phyloP scores from a whole-genome alignment of 2,888 invertebrate genomes.

The Tolmerus cingulatus region DNA sequence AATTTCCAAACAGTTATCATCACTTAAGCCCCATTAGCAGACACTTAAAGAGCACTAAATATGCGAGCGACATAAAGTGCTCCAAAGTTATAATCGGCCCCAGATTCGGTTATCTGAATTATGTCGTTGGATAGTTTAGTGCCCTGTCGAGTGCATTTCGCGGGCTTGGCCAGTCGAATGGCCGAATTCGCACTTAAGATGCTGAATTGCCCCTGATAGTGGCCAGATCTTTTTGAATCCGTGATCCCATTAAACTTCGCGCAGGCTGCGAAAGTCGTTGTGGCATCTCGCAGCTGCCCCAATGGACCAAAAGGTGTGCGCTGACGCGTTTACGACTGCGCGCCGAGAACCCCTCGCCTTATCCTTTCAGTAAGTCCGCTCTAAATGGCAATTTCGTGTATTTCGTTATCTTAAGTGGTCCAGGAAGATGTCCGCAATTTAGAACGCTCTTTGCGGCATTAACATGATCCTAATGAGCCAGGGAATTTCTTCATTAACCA shows the following conservation, averaged over 20 bases:
- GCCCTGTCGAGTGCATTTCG: conserved; percentile 22
- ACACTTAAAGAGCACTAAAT: conserved; percentile 32
- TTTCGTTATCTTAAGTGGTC: conserved; percentile 39
- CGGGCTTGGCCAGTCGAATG: background rate
- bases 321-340: background rate
- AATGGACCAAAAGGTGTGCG: background rate
- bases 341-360: background rate
- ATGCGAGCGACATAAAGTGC: conserved; percentile 18
- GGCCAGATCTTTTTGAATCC: background rate
- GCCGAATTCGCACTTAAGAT: conserved; percentile 38
- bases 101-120: conserved; percentile 40
- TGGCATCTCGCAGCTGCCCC: background rate
- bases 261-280: background rate
- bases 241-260: background rate
- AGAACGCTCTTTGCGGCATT: conserved; percentile 31
- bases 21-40: conserved; percentile 33
- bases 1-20: conserved; percentile 15
- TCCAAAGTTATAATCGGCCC: conserved; percentile 22
- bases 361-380: background rate
- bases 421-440: conserved; percentile 29
- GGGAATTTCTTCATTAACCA: conserved; percentile 42
- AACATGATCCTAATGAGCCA: conserved; percentile 42
- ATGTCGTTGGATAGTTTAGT: conserved; percentile 39
- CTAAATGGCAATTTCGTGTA: conserved; percentile 41
- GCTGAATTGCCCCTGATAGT: conserved; percentile 4